Evolutionary conservation across 2,797 vertebrate genomes (phyloP), one percentile per base, ranked within the genome.

Genomic region (Hoplostethus mediterraneus): DNA sequence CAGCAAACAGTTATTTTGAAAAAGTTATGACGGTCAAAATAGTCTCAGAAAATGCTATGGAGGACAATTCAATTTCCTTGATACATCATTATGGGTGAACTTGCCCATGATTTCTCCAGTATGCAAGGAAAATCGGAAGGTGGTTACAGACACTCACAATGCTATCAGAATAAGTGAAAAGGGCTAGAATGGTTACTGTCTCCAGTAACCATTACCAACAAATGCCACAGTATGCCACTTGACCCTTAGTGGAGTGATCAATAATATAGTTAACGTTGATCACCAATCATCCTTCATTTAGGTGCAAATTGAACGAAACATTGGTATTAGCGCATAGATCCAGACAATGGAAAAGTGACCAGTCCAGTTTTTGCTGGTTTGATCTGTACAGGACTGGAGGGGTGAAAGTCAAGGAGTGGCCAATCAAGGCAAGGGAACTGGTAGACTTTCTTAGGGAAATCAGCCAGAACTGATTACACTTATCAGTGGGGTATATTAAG

Each of bases 401-500:
- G 69, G n/a, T 42, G 49, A 71, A 61, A 73, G 62, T 72, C 54
- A 63, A 21, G 49, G 63, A 73, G 82, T 63, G 73, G 77, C 67
- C 78, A 90, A 88, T 92, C 84, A 86, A 82, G 53, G 36, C 14
- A 63, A 11, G 42, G 60, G 6, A 52, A 77, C 69, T 67, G 4
- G 64, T 21, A 62, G 73, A 28, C 28, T 79, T 87, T 87, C 59
- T 67, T 42, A 55, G 45, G 72, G 56, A 87, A 91, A 90, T 88
- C 80, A 91, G 68, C 67, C 75, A 40, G 53, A 77, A 63, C 80
- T 90, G 85, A 94, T 92, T 93, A 83, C 79, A 83, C 77, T 84
- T 87, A 88, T 76, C 73, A 87, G 73, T 84, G 82, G 86, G 75
- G 63, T 84, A 60, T 69, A 71, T 87, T 90, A 88, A 90, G 81